Conservation (phyloP, 2,113 vertebrate genomes). For the Ranitomeya imitator region DNA sequence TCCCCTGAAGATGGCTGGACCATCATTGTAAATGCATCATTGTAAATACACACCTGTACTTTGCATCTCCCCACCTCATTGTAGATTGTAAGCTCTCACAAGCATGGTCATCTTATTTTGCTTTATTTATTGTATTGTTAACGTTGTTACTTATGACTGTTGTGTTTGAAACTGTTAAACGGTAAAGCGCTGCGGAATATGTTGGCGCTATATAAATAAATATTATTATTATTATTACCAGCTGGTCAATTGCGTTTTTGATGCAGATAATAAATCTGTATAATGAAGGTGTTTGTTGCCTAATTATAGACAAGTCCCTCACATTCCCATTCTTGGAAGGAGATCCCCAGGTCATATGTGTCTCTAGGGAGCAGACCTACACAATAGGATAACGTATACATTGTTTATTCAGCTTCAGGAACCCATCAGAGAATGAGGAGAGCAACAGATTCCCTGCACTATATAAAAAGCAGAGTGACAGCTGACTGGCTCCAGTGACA, state of each 20-base stretch:
- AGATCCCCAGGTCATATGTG: not conserved
- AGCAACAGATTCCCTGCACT: not conserved
- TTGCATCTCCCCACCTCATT: no score
- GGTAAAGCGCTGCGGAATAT: no score
- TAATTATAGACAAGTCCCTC: not conserved
- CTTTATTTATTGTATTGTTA: no score
- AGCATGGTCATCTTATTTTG: no score
- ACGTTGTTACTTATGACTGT: no score
- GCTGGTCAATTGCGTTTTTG: not conserved
- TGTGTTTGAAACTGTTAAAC: no score
- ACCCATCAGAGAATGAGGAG: not conserved
- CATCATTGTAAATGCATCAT: no score
- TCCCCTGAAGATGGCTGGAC: no score
- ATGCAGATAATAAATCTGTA: not conserved
- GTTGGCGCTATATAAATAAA: no score
- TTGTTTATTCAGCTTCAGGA: conserved; percentile 13
- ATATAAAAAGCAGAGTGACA: not conserved
- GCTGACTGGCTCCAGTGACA: conserved; percentile 13
- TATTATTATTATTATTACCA: no score
- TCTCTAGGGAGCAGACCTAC: not conserved
- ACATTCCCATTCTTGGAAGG: not conserved
- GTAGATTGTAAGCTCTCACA: no score
- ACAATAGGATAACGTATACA: not conserved
- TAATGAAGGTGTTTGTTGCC: not conserved
- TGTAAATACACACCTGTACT: no score